Evolutionary conservation across 1,140 invertebrate genomes (phyloP).

Genomic region (Parapsyche elsis): DNA sequence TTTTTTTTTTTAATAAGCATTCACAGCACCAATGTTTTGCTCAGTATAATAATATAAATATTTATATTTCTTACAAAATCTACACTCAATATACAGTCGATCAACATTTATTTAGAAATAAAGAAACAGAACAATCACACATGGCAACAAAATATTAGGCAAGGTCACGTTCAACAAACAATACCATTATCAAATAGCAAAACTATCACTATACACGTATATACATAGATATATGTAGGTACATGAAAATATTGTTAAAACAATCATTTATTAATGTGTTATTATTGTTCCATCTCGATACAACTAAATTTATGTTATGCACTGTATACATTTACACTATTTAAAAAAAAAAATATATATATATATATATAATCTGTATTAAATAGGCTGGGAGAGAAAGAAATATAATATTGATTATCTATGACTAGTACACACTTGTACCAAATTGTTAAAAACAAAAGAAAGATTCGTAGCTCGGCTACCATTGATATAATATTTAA

Average conservation of each 20-base stretch:
- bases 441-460: constrained; percentile 49
- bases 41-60: constrained; percentile 23
- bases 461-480: constrained; percentile 24
- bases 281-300: background rate
- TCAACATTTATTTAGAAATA: constrained; percentile 21
- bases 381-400: constrained; percentile 34
- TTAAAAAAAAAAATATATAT: background rate
- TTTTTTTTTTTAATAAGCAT: constrained; percentile 45
- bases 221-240: background rate
- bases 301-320: background rate
- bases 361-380: constrained; percentile 31
- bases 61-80: constrained; percentile 34
- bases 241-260: background rate
- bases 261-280: background rate
- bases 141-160: constrained; percentile 24
- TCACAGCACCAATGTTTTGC: constrained; percentile 56
- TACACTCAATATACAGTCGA: constrained; percentile 38
- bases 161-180: background rate
- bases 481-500: constrained; percentile 22
- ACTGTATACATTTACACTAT: background rate
- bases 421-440: constrained; percentile 57
- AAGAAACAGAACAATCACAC: constrained; percentile 30
- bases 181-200: constrained; percentile 5
- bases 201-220: background rate
- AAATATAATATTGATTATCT: constrained; percentile 51